A percentile compares a stretch with the other conserved stretches of the same genome.
Conservation (phyloP, 2,888 invertebrate genomes). For the Corbicula japonica region DNA sequence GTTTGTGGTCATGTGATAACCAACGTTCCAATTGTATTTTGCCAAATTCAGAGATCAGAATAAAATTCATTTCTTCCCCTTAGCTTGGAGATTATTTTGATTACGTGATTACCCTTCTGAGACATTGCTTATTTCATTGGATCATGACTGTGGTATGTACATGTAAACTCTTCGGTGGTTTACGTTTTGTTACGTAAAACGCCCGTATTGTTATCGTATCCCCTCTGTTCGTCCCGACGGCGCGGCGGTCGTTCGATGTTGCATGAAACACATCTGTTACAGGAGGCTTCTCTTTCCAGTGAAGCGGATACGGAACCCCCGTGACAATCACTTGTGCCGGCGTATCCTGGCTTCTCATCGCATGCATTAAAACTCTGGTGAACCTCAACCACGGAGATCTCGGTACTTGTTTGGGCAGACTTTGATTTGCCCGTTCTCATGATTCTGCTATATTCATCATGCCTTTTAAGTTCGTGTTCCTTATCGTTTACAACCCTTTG, state of each 20-base stretch:
- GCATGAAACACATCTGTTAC: conserved; percentile 39
- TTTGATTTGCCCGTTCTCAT: background rate
- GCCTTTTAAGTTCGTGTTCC: background rate
- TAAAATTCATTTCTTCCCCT: no score
- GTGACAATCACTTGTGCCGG: conserved; percentile 4
- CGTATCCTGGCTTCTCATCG: background rate
- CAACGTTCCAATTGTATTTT: no score
- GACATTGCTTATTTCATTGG: no score
- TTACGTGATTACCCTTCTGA: no score
- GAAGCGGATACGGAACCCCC: conserved; percentile 10
- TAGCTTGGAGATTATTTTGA: no score
- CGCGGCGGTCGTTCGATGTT: conserved; percentile 54
- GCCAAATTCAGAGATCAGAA: no score
- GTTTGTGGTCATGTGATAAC: no score
- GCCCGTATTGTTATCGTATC: conserved; percentile 57
- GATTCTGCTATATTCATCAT: conserved; percentile 5
- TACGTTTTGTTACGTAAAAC: conserved; percentile 14
- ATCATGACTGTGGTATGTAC: no score
- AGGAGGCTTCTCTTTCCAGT: background rate
- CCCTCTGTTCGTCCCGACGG: conserved; percentile 34
- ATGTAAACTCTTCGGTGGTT: no score
- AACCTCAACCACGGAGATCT: conserved; percentile 54
- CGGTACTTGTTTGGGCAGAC: background rate
- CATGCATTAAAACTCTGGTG: conserved; percentile 29
- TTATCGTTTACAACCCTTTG: background rate